Evolutionary conservation across 53 echinoderm and acorn worm genomes (phyloP).

Genomic region (Mesocentrotus franciscanus): DNA sequence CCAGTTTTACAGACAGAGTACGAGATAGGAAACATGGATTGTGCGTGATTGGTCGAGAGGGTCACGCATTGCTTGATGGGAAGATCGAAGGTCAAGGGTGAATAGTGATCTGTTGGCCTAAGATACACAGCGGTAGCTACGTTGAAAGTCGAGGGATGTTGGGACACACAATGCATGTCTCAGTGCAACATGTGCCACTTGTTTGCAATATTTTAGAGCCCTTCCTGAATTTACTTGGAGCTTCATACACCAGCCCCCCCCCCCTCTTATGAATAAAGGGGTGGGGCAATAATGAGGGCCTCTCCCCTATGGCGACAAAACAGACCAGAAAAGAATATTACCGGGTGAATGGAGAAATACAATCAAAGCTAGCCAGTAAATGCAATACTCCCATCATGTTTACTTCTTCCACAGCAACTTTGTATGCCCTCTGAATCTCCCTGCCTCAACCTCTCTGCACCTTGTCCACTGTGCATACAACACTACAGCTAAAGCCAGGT

Average conservation of each 20-base stretch:
- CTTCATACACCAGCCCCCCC: neutral
- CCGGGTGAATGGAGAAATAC: conserved; percentile 5
- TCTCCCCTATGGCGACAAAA: neutral
- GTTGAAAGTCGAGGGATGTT: neutral
- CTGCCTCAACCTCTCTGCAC: neutral
- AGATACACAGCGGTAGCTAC: conserved; percentile 28
- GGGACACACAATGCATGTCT: neutral
- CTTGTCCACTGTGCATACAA: conserved; percentile 50
- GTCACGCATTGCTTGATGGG: conserved; percentile 57
- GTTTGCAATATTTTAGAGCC: neutral
- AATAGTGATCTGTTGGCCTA: conserved; percentile 33
- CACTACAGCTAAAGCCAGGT: conserved; percentile 10
- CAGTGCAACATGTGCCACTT: conserved; percentile 1
- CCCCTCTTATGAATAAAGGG: neutral
- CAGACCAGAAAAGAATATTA: neutral
- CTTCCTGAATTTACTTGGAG: neutral
- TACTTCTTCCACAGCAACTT: neutral
- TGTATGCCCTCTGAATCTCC: neutral
- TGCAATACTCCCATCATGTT: neutral
- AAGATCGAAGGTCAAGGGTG: conserved; percentile 52
- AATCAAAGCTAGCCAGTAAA: conserved; percentile 39
- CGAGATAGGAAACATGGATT: conserved; percentile 14
- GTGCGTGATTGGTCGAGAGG: conserved; percentile 41
- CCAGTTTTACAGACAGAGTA: conserved; percentile 5
- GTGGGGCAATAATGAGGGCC: neutral